phyloP scores from a whole-genome alignment of 92 coral and sea anemone genomes.

The Muricea muricata region DNA sequence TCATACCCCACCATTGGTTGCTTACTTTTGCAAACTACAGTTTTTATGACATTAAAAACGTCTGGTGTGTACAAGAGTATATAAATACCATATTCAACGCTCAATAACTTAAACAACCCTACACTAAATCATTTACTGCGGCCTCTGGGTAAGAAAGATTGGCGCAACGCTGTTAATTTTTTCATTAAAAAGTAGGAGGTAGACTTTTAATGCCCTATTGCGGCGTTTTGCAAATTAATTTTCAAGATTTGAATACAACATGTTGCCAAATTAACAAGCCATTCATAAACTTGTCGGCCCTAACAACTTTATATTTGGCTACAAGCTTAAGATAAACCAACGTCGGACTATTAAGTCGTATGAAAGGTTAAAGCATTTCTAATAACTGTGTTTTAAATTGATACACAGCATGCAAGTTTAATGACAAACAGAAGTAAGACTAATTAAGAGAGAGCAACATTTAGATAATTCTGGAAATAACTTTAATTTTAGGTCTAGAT shows the following conservation, averaged over 20 bases:
- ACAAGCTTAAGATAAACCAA: too few species aligned
- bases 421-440: not conserved
- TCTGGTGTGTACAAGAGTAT: not conserved
- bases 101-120: too few species aligned
- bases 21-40: not conserved
- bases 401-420: conserved; percentile 1
- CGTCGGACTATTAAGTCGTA: too few species aligned
- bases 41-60: not conserved
- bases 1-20: not conserved
- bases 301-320: not conserved
- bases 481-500: too few species aligned
- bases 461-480: too few species aligned
- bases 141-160: not conserved
- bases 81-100: too few species aligned
- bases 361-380: not conserved
- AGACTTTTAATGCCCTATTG: not conserved
- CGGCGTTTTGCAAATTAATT: conserved; percentile 9
- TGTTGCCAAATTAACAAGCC: conserved; percentile 40
- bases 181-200: conserved; percentile 14
- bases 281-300: not conserved
- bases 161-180: not conserved
- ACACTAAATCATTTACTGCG: not conserved
- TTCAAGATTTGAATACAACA: conserved; percentile 20
- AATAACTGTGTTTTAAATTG: not conserved
- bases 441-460: not conserved